Conservation (phyloP, 2,888 invertebrate genomes). For the Aporophyla nigra region DNA sequence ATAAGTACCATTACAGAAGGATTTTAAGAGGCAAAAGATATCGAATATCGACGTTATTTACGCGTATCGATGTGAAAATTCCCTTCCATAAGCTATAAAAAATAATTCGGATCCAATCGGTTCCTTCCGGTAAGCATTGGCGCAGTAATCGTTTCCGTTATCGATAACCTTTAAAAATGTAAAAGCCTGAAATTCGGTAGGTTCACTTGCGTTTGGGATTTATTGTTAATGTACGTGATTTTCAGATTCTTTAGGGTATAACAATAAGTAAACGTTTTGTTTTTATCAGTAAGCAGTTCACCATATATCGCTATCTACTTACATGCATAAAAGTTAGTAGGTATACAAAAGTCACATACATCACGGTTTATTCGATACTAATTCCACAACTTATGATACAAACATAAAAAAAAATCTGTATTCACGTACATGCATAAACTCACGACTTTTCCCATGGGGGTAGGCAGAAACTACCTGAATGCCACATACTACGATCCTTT, state of each 20-base stretch:
- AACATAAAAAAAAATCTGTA: background rate
- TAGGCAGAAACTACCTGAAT: no score
- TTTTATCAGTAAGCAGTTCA: background rate
- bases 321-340: background rate
- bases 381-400: background rate
- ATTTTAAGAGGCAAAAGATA: background rate
- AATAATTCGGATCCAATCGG: slow-evolving; percentile 50
- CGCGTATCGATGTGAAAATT: slow-evolving; percentile 37
- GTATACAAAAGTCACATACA: background rate
- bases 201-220: slow-evolving; percentile 19
- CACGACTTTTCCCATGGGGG: no score
- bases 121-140: slow-evolving; percentile 54
- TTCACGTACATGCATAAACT: background rate
- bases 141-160: slow-evolving; percentile 63
- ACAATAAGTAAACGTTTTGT: background rate
- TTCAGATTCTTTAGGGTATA: background rate
- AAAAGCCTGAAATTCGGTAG: slow-evolving; percentile 35
- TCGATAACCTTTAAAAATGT: slow-evolving; percentile 61
- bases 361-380: background rate
- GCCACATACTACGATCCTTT: no score
- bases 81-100: slow-evolving; percentile 49
- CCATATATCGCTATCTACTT: no score
- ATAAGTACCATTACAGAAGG: background rate
- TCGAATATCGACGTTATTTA: slow-evolving; percentile 24
- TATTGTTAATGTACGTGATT: slow-evolving; percentile 27